Base-by-base conservation (phyloP, 2,888 invertebrate genomes). In the Phrixothrix hirtus region DNA sequence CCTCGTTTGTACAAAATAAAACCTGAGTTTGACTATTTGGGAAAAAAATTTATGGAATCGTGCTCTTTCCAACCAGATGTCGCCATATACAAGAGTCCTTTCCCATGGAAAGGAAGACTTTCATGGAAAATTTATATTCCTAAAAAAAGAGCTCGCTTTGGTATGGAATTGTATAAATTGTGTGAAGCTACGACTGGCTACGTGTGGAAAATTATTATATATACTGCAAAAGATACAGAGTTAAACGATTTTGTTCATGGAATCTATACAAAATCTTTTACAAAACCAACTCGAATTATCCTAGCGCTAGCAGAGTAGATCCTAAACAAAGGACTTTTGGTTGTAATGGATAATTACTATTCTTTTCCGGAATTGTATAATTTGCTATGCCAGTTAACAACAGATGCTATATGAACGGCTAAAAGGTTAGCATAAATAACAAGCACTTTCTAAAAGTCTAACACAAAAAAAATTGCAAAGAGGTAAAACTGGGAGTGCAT, bases 111-210 rank as follows among this genome's bases (percentile, higher is more conserved):
- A n/a, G 29, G 29, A 6, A 3, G 29, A 2, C 29, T 29, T 5
- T 29, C 29, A 9, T 29, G 29, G 29, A 29, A 29, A 29, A 29
- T 5, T 5, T 29, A 29, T 29, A 29, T 29, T 9, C 29, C 29
- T 3, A 29, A 29, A 2, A 29, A 29, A 29, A 29, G 29, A n/a
- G 29, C 29, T 3, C 29, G 29, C 5, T 29, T 29, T 29, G 29
- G 29, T 2, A 29, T 29, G 4, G 29, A 29, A 10, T 29, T 10
- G n/a, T 29, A 29, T n/a, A 9, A 10, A 5, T n/a, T 29, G n/a
- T 29, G n/a, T 10, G 29, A 29, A n/a, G 5, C 10, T 2, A n/a
- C 5, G 2, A n/a, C n/a, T n/a, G n/a, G n/a, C n/a, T 29, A 29
- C n/a, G n/a, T 29, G 2, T 29, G 29, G 29, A 29, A 29, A 9